Evolutionary conservation across 2,113 vertebrate genomes (phyloP).

Genomic region (Todiramphus saurophagus): DNA sequence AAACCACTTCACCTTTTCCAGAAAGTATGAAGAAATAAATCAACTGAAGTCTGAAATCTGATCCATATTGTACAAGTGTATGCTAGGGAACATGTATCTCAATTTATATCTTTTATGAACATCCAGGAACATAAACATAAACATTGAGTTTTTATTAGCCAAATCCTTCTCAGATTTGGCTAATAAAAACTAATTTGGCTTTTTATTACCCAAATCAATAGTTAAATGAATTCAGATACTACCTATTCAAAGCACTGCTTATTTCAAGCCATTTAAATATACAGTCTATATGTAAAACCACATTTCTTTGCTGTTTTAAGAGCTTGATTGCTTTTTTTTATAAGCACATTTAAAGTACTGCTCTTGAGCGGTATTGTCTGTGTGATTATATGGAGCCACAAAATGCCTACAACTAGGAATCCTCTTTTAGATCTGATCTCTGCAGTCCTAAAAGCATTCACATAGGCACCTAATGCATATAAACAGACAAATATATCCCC

Average conservation of each 20-base stretch:
- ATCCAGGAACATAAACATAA: background rate
- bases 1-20: background rate
- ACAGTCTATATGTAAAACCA: background rate
- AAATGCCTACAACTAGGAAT: background rate
- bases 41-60: background rate
- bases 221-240: background rate
- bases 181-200: too few relatives aligned
- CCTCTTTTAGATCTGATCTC: background rate
- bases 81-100: background rate
- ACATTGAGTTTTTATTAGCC: background rate
- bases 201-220: background rate
- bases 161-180: too few relatives aligned
- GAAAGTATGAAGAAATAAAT: background rate
- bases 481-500: background rate
- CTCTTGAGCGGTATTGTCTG: background rate
- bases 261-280: background rate
- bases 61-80: background rate
- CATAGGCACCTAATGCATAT: background rate
- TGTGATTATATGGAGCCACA: background rate
- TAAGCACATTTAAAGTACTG: background rate
- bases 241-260: background rate
- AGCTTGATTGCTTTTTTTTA: background rate
- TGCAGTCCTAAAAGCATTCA: background rate
- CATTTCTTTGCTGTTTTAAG: background rate
- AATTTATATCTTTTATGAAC: background rate